Evolutionary conservation across 1,140 invertebrate genomes (phyloP).

Genomic region (Varroa destructor): DNA sequence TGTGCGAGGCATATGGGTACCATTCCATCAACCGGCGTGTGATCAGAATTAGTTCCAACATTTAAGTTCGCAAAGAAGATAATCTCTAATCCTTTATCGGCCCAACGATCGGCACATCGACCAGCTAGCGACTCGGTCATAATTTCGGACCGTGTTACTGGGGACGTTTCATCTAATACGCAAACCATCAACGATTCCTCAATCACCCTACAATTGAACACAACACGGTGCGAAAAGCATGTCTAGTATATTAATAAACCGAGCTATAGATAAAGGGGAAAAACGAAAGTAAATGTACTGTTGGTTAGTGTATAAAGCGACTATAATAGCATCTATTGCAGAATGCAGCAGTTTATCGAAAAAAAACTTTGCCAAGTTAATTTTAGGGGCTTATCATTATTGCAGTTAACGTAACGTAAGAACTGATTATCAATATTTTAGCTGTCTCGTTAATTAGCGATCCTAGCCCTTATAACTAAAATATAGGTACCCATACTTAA

Average conservation of each 20-base stretch:
- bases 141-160: slow-evolving; percentile 36
- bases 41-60: slow-evolving; percentile 41
- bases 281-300: not conserved
- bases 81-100: slow-evolving; percentile 44
- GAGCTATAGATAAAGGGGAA: slow-evolving; percentile 32
- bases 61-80: slow-evolving; percentile 46
- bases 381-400: too few species aligned
- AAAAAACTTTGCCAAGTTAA: too few species aligned
- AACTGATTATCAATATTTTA: too few species aligned
- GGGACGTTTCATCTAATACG: slow-evolving; percentile 38
- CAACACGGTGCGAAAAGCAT: slow-evolving; percentile 28
- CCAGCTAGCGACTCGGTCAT: slow-evolving; percentile 38
- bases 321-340: too few species aligned
- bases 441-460: too few species aligned
- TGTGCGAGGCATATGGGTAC: slow-evolving; percentile 41
- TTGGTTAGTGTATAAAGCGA: too few species aligned
- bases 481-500: not conserved
- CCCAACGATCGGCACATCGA: slow-evolving; percentile 46
- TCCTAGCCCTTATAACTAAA: too few species aligned
- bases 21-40: slow-evolving; percentile 48
- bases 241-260: not conserved
- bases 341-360: too few species aligned
- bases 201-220: slow-evolving; percentile 36
- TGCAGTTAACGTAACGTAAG: too few species aligned
- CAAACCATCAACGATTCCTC: slow-evolving; percentile 37